Evolutionary conservation across 2,113 vertebrate species (phyloP).

Genomic region (Cariama cristata): DNA sequence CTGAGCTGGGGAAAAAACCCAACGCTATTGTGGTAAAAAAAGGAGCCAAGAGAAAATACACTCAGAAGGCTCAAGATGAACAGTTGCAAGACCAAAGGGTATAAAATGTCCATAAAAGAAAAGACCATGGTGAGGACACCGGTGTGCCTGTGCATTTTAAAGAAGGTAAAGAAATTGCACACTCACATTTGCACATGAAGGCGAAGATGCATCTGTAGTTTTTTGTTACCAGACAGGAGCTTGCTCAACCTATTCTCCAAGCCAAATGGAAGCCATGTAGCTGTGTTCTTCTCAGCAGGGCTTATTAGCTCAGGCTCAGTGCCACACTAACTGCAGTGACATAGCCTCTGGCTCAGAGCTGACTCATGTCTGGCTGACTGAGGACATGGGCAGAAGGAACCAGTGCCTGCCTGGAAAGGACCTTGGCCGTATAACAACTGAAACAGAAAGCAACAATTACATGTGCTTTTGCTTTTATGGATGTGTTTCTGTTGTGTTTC

Average conservation of each 20-base stretch:
- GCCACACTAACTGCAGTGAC: not conserved
- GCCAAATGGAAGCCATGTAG: not conserved
- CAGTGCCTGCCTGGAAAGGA: not conserved
- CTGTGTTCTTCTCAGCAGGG: not conserved
- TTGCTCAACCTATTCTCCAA: not conserved
- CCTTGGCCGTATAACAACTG: fast-evolving
- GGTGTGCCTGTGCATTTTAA: not conserved
- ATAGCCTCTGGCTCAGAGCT: not conserved
- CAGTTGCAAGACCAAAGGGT: not conserved
- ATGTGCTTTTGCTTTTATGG: not conserved
- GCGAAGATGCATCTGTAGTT: not conserved
- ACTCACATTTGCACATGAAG: not conserved
- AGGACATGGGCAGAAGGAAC: not conserved
- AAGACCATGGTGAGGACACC: not conserved
- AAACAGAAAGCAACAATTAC: not conserved
- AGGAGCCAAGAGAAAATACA: not conserved
- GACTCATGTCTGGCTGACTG: not conserved
- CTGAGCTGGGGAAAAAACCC: not conserved
- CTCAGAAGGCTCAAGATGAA: not conserved
- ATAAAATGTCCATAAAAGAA: not conserved
- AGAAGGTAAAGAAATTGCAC: not conserved
- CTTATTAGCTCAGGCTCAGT: not conserved
- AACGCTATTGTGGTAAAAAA: not conserved
- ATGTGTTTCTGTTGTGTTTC: not conserved
- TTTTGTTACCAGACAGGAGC: not conserved